Evolutionary conservation across 2,888 invertebrate species (phyloP), one percentile per base, ranked within the genome.

Genomic region (Mythimna ferrago): DNA sequence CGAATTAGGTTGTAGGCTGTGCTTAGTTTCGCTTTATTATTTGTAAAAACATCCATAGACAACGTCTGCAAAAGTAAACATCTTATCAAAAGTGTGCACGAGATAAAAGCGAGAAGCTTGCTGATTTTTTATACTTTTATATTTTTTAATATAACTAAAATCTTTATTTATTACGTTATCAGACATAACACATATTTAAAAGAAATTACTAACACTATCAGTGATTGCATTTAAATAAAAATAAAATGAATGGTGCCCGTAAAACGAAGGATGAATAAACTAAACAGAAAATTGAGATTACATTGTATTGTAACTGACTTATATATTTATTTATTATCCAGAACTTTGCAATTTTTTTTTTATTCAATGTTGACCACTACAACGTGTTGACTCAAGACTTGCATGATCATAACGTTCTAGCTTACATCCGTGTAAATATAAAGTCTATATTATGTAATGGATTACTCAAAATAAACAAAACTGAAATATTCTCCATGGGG

Each of bases 51-150:
- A 70, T 63, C 66, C 57, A 63, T 71, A n/a, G 14, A 44, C 58
- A 72, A 41, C 14, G 71, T 71, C n/a, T 60, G 63, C 64, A 60
- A 35, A 61, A 53, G 5, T 19, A n/a, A 62, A 71, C 35, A 66
- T 69, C 51, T n/a, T 60, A 57, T 64, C 53, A 14, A 71, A 75
- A 70, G 68, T 66, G 69, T 78, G 78, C 73, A 69, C 60, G 64
- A 74, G 71, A 71, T 61, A 38, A 66, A 73, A 64, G 38, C 68
- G 53, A 72, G 57, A 67, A 73, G 65, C 71, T 80, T 80, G 60
- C 41, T 62, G 57, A 67, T 38, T 66, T 86, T 88, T 87, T 84
- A 76, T 83, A 88, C 82, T 83, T 88, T 87, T 87, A 81, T 88
- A 88, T 85, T 81, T 83, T 82, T 83, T 79, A 71, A 67, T 79